Percentiles rank a stretch among this genome's conserved stretches.
phyloP scores from a whole-genome alignment of 2,113 vertebrate species.

The Tenrec ecaudatus region DNA sequence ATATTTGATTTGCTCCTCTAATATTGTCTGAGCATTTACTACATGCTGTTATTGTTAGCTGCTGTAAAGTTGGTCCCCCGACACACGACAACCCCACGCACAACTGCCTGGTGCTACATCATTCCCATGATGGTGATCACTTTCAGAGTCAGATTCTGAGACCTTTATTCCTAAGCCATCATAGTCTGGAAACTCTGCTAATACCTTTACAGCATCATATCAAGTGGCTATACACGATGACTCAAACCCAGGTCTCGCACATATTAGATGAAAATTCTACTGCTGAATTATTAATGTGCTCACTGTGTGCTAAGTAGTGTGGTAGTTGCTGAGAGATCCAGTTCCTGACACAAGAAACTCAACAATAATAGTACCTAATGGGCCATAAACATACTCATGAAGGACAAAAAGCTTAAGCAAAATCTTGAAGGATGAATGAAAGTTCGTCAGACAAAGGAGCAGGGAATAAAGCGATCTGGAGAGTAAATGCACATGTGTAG shows the following conservation, averaged over 20 bases:
- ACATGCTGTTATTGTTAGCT: not conserved
- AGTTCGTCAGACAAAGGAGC: constrained; percentile 14
- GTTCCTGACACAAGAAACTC: not conserved
- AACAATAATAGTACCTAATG: not conserved
- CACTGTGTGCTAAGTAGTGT: not conserved
- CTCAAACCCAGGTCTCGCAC: not conserved
- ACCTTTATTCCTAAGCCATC: not conserved
- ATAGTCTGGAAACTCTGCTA: not conserved
- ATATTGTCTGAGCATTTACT: not conserved
- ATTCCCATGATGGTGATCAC: not conserved
- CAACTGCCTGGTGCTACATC: not conserved
- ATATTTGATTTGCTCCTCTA: not conserved
- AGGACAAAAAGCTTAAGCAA: not conserved
- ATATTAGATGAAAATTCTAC: not conserved
- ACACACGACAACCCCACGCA: not conserved
- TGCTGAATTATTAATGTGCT: not conserved
- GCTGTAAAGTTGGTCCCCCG: not conserved
- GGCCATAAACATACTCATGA: not conserved
- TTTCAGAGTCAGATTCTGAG: not conserved
- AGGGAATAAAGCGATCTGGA: constrained; percentile 13
- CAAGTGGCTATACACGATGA: not conserved
- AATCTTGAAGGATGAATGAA: constrained; percentile 17
- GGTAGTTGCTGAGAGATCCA: constrained; percentile 3
- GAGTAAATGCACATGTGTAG: constrained; percentile 16
- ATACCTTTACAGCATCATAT: not conserved